A percentile compares a stretch with the other conserved stretches of the same genome.
Evolutionary conservation across 2,797 vertebrate species (phyloP).

Genomic region (Enteromius radiatus): DNA sequence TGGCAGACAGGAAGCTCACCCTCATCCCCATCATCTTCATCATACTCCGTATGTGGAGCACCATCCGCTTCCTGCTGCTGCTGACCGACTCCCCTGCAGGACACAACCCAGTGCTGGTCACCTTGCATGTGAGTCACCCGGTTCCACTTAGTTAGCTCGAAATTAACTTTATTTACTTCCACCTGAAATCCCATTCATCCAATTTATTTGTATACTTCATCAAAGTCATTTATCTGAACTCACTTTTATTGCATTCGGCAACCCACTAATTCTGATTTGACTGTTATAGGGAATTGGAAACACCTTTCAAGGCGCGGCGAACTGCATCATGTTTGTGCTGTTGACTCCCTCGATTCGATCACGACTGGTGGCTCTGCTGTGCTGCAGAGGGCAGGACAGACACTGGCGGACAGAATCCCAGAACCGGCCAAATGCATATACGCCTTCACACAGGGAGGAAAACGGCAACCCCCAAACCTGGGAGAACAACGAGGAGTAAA

Average conservation of each 20-base stretch:
- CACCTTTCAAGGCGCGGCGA: conserved; percentile 95
- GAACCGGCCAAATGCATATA: conserved; percentile 39
- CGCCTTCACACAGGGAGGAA: conserved; percentile 52
- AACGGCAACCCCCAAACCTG: conserved; percentile 10
- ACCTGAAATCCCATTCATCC: not conserved
- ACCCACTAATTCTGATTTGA: not conserved
- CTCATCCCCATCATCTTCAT: conserved; percentile 96
- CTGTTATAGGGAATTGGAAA: conserved; percentile 87
- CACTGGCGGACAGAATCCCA: not conserved
- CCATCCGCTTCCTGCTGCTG: conserved; percentile 89
- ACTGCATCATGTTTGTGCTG: conserved; percentile 94
- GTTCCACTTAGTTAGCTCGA: conserved; percentile 23
- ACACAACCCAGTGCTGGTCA: conserved; percentile 83
- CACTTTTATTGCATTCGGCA: not conserved
- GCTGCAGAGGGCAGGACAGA: conserved; percentile 68
- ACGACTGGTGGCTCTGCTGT: conserved; percentile 76
- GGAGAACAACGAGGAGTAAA: conserved; percentile 57
- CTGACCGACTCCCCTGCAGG: conserved; percentile 81
- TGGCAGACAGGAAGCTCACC: conserved; percentile 90
- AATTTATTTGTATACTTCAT: conserved; percentile 21
- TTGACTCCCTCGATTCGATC: conserved; percentile 82
- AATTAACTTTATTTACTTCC: not conserved
- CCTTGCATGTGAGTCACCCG: conserved; percentile 85
- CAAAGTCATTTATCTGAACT: conserved; percentile 10
- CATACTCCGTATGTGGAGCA: conserved; percentile 92